These are phyloP conservation scores for Centropus unirufus DNA, from an alignment of 2,113 vertebrate species.

Conservation along the genomic window DNA sequence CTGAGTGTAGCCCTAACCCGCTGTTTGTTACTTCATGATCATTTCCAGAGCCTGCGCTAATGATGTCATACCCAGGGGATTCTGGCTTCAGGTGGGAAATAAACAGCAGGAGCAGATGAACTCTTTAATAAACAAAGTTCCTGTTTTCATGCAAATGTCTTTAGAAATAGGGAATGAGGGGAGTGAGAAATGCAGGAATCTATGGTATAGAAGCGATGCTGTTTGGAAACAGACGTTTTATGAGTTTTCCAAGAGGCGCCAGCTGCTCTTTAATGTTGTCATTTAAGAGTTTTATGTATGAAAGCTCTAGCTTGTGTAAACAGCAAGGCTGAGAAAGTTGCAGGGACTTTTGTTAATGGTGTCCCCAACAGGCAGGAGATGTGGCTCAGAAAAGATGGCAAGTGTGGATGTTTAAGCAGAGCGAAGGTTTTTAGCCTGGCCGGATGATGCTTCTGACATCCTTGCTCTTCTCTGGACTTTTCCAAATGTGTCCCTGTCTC, in stretches of 20 bases:
- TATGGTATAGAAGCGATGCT: slow-evolving; percentile 52
- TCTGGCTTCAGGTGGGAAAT: slow-evolving; percentile 48
- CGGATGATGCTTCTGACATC: background rate
- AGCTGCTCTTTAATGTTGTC: slow-evolving; percentile 75
- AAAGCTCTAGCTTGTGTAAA: slow-evolving; percentile 64
- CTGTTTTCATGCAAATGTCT: slow-evolving; percentile 67
- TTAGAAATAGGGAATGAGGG: slow-evolving; percentile 19
- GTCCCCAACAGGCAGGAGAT: background rate
- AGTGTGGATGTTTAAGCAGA: background rate
- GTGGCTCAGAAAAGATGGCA: background rate
- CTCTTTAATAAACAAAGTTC: slow-evolving; percentile 56
- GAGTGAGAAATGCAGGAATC: slow-evolving; percentile 54
- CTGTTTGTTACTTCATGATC: slow-evolving; percentile 51
- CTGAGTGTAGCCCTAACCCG: background rate
- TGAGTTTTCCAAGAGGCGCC: slow-evolving; percentile 70
- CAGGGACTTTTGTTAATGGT: slow-evolving; percentile 23
- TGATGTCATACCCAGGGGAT: slow-evolving; percentile 2
- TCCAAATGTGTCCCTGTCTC: accelerated
- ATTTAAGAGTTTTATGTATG: slow-evolving; percentile 70
- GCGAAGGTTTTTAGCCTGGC: accelerated
- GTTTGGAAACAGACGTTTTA: slow-evolving; percentile 74
- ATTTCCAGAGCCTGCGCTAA: slow-evolving; percentile 42
- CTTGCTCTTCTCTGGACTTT: background rate
- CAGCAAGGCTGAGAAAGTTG: slow-evolving; percentile 58
- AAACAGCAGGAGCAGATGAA: slow-evolving; percentile 60